phyloP scores from a whole-genome alignment of 2,113 vertebrate genomes.

The Corydoras sp. region DNA sequence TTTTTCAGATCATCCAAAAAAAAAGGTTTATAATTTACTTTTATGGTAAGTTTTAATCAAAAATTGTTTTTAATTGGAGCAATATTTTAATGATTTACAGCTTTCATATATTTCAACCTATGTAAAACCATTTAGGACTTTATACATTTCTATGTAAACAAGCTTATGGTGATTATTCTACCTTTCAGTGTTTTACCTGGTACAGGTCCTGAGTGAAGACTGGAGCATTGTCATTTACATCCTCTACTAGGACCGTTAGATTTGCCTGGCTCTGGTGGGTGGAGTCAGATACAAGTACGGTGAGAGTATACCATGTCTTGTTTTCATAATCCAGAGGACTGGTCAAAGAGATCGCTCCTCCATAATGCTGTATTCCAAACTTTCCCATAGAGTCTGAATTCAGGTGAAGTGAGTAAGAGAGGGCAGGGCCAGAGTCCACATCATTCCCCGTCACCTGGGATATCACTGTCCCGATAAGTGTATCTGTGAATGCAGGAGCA shows the following conservation, averaged over 20 bases:
- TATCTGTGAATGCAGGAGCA: constrained; percentile 63
- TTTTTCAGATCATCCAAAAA: no score
- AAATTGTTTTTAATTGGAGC: no score
- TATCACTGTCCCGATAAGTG: constrained; percentile 86
- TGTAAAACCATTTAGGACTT: no score
- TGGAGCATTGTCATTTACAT: constrained; percentile 89
- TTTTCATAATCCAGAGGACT: constrained; percentile 80
- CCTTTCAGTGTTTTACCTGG: no score
- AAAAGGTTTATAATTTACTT: no score
- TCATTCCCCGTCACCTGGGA: constrained; percentile 92
- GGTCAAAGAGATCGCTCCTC: constrained; percentile 76
- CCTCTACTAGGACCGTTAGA: constrained; percentile 83
- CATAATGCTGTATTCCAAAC: constrained; percentile 84
- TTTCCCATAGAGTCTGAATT: constrained; percentile 65
- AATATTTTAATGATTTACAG: no score
- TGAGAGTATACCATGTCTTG: constrained; percentile 75
- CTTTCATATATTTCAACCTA: no score
- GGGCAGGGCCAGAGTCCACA: constrained; percentile 84
- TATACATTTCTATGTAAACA: no score
- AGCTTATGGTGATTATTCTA: no score
- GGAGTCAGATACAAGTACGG: constrained; percentile 78
- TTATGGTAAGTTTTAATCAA: no score
- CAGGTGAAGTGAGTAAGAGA: constrained; percentile 76
- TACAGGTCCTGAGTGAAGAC: constrained; percentile 84
- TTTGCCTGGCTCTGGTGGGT: constrained; percentile 81